These are phyloP conservation scores for Euwallacea fornicatus DNA, from an alignment of 1,140 invertebrate species.

Conservation along the genomic window DNA sequence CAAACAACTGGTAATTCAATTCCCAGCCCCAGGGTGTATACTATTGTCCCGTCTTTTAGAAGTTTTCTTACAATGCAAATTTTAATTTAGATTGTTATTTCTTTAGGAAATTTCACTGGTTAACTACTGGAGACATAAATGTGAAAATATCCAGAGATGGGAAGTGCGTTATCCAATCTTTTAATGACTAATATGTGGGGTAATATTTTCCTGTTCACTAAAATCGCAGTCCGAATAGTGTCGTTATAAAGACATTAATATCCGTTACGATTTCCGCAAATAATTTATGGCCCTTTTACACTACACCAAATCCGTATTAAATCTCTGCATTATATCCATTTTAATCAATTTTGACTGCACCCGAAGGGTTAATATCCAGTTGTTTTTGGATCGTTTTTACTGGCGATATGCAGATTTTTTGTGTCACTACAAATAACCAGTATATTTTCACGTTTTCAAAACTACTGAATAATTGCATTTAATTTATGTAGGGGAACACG, in stretches of 20 bases:
- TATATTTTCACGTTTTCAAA: no score
- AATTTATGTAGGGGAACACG: no score
- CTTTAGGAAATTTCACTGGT: no score
- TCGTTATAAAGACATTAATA: constrained; percentile 26
- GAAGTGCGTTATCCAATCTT: constrained; percentile 41
- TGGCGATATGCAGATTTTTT: no score
- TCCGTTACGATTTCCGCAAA: constrained; percentile 28
- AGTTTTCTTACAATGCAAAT: no score
- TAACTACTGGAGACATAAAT: no score
- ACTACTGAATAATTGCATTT: no score
- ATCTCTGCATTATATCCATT: constrained; percentile 24
- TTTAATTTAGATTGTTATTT: no score
- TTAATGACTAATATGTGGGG: constrained; percentile 26
- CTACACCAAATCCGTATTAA: constrained; percentile 27
- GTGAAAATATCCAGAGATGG: no score
- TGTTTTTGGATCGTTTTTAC: constrained; percentile 5
- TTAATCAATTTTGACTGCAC: constrained; percentile 26
- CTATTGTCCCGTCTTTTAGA: no score
- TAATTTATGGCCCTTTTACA: constrained; percentile 29
- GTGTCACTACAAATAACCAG: no score
- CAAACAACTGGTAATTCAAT: constrained; percentile 48
- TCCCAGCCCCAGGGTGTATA: constrained; percentile 37
- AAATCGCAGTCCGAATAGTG: constrained; percentile 14
- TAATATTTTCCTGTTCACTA: constrained; percentile 41
- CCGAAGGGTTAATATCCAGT: not conserved